Base-by-base conservation (phyloP, 2,113 vertebrate genomes). In the Nothoprocta perdicaria region DNA sequence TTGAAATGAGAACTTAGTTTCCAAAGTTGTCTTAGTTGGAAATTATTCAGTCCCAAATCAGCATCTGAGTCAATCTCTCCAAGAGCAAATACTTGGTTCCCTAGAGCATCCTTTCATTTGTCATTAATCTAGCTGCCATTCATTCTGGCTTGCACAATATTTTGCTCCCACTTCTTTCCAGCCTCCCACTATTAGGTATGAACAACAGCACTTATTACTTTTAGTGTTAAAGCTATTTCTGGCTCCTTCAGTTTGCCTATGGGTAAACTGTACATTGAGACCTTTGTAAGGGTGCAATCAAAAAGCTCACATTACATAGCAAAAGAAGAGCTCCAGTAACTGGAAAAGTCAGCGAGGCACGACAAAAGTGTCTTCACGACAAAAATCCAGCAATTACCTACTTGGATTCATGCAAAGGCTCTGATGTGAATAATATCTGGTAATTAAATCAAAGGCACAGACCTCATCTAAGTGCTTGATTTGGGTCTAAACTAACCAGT, bases 121-220 rank as follows among this genome's bases (percentile, higher is more conserved):
- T 63, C 95, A 88, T 93, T 89, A 95, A 87, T 89, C 80, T 26
- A 55, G 1, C 87, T 92, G 86, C 91, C 86, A 91, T 12, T 95
- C 95, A 62, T 41, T 80, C 55, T 41, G 15, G 33, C 81, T 62
- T 58, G 14, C 12, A 2, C 43, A 71, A 75, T 75, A 41, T 57
- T 52, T 71, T 6, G 46, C 89, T 94, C 95, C 86, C 72, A 80
- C 89, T 67, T 27, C 79, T 78, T 57, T 26, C 72, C 87, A 85
- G 40, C 27, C 80, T 89, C 48, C 72, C 73, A 21, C 33, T 55
- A 4, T 57, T 24, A 55, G 61, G 55, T n/a, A 41, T 2, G 10
- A 89, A 91, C 68, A 89, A 53, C 77, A 46, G 71, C 86, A 60
- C 46, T 90, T 63, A 69, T 13, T 58, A 84, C 17, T 72, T 77